These are phyloP conservation scores for Genyomyrus donnyi DNA, from an alignment of 2,113 vertebrate species.

Conservation along the genomic window DNA sequence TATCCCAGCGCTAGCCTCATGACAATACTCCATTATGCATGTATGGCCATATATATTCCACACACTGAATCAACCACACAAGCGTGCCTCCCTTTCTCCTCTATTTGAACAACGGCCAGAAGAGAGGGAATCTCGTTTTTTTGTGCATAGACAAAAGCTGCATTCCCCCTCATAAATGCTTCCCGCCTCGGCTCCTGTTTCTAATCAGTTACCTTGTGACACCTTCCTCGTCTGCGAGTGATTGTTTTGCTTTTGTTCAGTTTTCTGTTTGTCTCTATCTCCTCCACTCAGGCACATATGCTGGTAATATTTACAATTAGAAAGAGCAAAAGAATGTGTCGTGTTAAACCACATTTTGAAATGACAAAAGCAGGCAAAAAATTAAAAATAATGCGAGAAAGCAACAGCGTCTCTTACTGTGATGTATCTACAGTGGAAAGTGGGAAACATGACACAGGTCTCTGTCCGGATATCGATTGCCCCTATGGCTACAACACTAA, in stretches of 20 bases:
- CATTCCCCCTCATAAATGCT: slow-evolving; percentile 31
- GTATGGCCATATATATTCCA: slow-evolving; percentile 61
- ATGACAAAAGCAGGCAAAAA: slow-evolving; percentile 40
- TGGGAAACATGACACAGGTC: slow-evolving; percentile 58
- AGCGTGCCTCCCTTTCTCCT: slow-evolving; percentile 47
- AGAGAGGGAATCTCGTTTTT: slow-evolving; percentile 41
- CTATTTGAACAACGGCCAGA: slow-evolving; percentile 51
- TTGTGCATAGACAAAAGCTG: slow-evolving; percentile 32
- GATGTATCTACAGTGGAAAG: slow-evolving; percentile 59
- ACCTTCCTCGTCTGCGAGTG: slow-evolving; percentile 56
- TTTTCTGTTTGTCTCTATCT: slow-evolving; percentile 55
- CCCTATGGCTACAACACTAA: slow-evolving; percentile 55
- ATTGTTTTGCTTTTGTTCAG: slow-evolving; percentile 55
- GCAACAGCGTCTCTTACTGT: slow-evolving; percentile 50
- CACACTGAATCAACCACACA: slow-evolving; percentile 63
- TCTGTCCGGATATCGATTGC: slow-evolving; percentile 55
- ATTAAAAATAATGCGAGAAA: neutral
- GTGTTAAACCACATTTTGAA: slow-evolving; percentile 46
- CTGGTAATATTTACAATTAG: slow-evolving; percentile 59
- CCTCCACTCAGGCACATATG: slow-evolving; percentile 53
- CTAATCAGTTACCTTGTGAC: slow-evolving; percentile 59
- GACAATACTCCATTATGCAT: slow-evolving; percentile 66
- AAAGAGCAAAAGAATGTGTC: slow-evolving; percentile 47
- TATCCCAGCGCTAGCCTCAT: slow-evolving; percentile 58
- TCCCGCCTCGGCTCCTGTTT: slow-evolving; percentile 41